Evolutionary conservation across 2,113 vertebrate genomes (phyloP).

Genomic region (Mus musculus): GRCm39 chr3:60634501-60635000

Average conservation of each 20-base stretch:
- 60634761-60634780: background rate
- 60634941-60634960: background rate
- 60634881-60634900: background rate
- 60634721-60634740: background rate
- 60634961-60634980: background rate
- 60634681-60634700: background rate
- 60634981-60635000: background rate
- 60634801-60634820: background rate
- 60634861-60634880: slow-evolving; percentile 24
- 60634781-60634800: background rate
- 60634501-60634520: background rate
- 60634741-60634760: background rate
- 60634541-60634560: background rate
- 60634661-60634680: background rate
- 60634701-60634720: background rate
- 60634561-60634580: background rate
- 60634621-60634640: background rate
- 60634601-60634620: background rate
- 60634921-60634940: background rate
- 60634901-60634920: background rate
- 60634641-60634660: background rate
- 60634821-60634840: background rate
- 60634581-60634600: background rate
- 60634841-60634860: background rate
- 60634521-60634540: background rate